Evolutionary conservation across 2,888 invertebrate genomes (phyloP), one percentile per base, ranked within the genome.

Genomic region (Phaedon cochleariae): DNA sequence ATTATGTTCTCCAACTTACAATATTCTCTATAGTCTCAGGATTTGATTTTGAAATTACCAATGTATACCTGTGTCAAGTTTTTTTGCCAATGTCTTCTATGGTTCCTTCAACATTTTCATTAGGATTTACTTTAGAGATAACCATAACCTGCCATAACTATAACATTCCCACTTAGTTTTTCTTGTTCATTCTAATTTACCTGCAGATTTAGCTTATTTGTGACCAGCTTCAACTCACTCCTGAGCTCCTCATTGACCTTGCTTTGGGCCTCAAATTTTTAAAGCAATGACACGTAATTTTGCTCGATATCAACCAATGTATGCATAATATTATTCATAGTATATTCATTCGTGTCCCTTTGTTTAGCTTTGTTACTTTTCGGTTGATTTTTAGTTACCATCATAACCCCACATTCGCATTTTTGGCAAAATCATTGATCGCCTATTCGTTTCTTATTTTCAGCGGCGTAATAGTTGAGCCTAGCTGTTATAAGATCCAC

Each of bases 211-310:
- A 53, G 17, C 31, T 53, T 53, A 31, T 29, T 53, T 31, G n/a
- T 53, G 29, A 53, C 53, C 31, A 31, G 15, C n/a, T 31, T 29
- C 31, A 53, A 17, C 31, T 53, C 31, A 17, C 9, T 29, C 17
- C 53, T 7, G 17, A 53, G 53, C 31, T 53, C 53, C 29, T 53
- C 31, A 31, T 53, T 53, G 29, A 53, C 31, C 17, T 31, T 53
- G 17, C 31, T 31, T 53, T 53, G 53, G 31, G 29, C 53, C 2
- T 53, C 53, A 53, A 48, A 66, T 62, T 59, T 66, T 66, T 46
- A 59, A 17, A 62, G 59, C 49, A 41, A 54, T 54, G 21, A 62
- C 22, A 54, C 62, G 58, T 46, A 66, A 46, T 54, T 62, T 59
- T 17, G 31, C 18, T 22, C 58, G 31, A 17, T 53, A 53, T 53